Base-by-base conservation (phyloP, 2,888 invertebrate species). In the Pediacus dermestoides region DNA sequence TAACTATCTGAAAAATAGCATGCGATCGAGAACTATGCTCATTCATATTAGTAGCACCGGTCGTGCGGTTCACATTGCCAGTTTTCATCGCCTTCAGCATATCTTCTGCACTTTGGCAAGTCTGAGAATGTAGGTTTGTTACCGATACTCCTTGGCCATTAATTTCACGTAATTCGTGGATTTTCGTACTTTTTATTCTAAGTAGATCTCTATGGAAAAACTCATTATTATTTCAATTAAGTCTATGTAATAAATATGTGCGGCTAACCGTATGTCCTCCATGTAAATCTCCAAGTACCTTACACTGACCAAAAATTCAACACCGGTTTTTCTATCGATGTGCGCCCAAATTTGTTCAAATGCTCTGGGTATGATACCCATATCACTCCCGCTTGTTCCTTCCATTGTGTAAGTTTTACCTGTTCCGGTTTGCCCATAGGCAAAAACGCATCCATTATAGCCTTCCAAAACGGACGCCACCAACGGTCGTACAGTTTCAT, bases 381-480 rank as follows among this genome's bases (percentile, higher is more conserved):
- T 55, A 14, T 57, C 51, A 9, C 53, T 53, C 16, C 30, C 47
- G 36, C 78, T 71, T 10, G 76, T 69, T 11, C 88, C 89, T 74
- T 82, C 82, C 82, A 83, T 82, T 7, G 83, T 83, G 68, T 78
- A 81, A 6, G 82, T 83, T 68, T 83, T 83, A 34, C 96, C 97
- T 1, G 97, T 96, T 44, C 97, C 97, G 0, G 99, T 99, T 73
- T 99, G 99, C 0, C 97, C 99, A 70, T 99, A 99, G 1, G 97
- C 99, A 74, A 99, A 97, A 53, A 99, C 95, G 56, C 97, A 99
- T 8, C 97, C 96, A 72, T 99, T 99, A 72, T 96, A 99, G 1
- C 99, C 99, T 63, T 91, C 88, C 44, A 99, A 77, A 3, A 97
- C 97, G 1, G 93, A 93, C 48, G 93, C 85, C 12, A 99, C 93